A percentile compares a stretch with the other conserved stretches of the same genome.
Conservation (phyloP, 2,888 invertebrate species). For the Incurvaria masculella region DNA sequence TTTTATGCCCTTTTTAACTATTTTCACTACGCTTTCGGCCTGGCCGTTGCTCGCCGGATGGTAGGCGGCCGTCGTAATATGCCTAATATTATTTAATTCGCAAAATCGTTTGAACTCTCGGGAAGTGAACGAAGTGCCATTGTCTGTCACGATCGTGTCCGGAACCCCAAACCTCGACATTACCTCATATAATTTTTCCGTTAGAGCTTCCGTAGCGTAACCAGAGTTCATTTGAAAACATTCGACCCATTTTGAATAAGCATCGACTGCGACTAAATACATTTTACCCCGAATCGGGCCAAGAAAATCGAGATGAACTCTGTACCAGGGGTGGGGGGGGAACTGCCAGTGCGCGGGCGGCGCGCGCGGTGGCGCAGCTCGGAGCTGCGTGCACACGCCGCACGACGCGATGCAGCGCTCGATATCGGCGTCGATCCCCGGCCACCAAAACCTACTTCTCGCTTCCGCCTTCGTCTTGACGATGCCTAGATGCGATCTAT, state of each 20-base stretch:
- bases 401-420: slow-evolving; percentile 8
- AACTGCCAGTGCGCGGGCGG: slow-evolving; percentile 6
- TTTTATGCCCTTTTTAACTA: slow-evolving; percentile 20
- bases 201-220: slow-evolving; percentile 11
- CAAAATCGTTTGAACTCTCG: slow-evolving; percentile 17
- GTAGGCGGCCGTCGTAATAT: slow-evolving; percentile 17
- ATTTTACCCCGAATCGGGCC: slow-evolving; percentile 9
- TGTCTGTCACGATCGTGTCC: slow-evolving; percentile 15
- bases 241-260: slow-evolving; percentile 16
- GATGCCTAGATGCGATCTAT: too few relatives aligned
- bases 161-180: slow-evolving; percentile 18
- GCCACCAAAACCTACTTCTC: slow-evolving; percentile 11
- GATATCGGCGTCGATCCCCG: slow-evolving; percentile 12
- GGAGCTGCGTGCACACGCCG: slow-evolving; percentile 9
- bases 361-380: too few relatives aligned
- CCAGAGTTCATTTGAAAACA: slow-evolving; percentile 6
- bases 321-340: slow-evolving; percentile 8
- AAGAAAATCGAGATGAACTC: slow-evolving; percentile 17
- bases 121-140: slow-evolving; percentile 15
- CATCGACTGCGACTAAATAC: too few relatives aligned
- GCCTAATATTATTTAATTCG: slow-evolving; percentile 16
- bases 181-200: slow-evolving; percentile 16
- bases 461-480: slow-evolving; percentile 13
- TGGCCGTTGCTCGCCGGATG: slow-evolving; percentile 19
- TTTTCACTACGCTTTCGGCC: slow-evolving; percentile 18